A percentile compares a stretch with the other conserved stretches of the same genome.
These are phyloP conservation scores for Conus canariensis DNA, from an alignment of 2,888 invertebrate species.

Conservation along the genomic window DNA sequence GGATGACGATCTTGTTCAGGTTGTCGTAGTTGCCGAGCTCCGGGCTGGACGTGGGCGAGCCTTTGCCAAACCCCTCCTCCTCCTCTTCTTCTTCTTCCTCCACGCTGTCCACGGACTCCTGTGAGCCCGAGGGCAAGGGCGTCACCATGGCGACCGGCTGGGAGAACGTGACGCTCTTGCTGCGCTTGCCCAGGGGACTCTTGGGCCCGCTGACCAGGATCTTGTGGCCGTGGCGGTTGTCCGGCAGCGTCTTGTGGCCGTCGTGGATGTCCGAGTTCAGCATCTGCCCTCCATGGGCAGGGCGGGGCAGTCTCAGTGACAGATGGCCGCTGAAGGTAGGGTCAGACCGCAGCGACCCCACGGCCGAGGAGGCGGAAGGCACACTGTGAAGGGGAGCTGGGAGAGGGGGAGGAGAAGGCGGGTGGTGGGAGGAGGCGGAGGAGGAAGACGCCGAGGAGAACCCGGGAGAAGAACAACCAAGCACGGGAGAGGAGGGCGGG, in stretches of 20 bases:
- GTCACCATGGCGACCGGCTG: constrained; percentile 71
- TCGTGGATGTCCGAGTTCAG: constrained; percentile 32
- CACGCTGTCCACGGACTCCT: constrained; percentile 62
- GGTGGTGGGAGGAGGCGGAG: neutral
- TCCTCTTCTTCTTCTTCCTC: constrained; percentile 51
- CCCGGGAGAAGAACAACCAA: neutral
- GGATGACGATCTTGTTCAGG: constrained; percentile 50
- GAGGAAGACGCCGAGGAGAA: neutral
- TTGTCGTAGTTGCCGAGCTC: constrained; percentile 53
- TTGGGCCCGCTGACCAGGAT: constrained; percentile 49
- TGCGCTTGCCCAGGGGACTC: constrained; percentile 52
- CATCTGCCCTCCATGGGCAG: too few relatives aligned
- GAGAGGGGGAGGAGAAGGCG: constrained; percentile 34
- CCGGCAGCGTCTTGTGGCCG: constrained; percentile 51
- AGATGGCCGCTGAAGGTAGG: constrained; percentile 46
- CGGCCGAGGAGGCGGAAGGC: constrained; percentile 30
- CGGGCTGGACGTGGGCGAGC: neutral
- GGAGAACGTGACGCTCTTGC: constrained; percentile 71
- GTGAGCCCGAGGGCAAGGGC: constrained; percentile 69
- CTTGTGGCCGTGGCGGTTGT: constrained; percentile 42
- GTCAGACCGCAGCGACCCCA: constrained; percentile 26
- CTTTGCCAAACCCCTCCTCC: neutral
- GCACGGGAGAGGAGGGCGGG: too few relatives aligned
- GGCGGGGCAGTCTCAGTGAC: constrained; percentile 47
- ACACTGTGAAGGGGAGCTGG: constrained; percentile 29